Evolutionary conservation across 2,113 vertebrate genomes (phyloP), one percentile per base, ranked within the genome.

Genomic region (Zonotrichia leucophrys): DNA sequence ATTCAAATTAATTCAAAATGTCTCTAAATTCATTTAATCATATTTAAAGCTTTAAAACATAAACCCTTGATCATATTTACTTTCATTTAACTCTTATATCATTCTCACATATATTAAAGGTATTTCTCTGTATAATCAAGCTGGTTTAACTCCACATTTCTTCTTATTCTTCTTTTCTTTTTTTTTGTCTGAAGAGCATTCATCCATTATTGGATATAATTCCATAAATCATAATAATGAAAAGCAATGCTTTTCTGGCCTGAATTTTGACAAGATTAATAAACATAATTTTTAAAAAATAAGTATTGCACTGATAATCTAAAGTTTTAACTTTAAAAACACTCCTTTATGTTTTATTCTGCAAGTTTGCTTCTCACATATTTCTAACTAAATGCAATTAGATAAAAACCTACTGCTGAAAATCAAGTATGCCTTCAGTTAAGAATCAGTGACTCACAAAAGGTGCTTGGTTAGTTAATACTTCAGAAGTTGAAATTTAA

Each of bases 391-490:
- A 93, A 89, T 77, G 16, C 12, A 92, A 86, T 94, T 92, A 78
- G 27, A 24, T 73, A 82, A 89, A 95, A 96, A 56, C 41, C 10
- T 86, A 81, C 60, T 47, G 20, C 22, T 92, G 41, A 89, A 80
- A 94, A 81, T 72, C 21, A 91, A 69, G 50, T 73, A 89, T 77
- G 24, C 47, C 28, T 92, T 87, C 81, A 85, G 42, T 93, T 80
- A 90, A 89, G 67, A 93, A 87, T 72, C 50, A 62, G 49, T 89
- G 83, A 92, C 46, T 83, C 90, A 94, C 44, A 72, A 93, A 93
- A 91, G 50, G 19, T 74, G 7, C 35, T 79, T 90, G 39, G 10
- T 81, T 87, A 60, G 62, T 96, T 93, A 90, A 70, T 58, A 80
- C 50, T 87, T 91, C 83, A 88, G 64, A 92, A 93, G 35, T 10